Evolutionary conservation across 2,797 vertebrate species (phyloP).

Genomic region (Delichon dasypus): DNA sequence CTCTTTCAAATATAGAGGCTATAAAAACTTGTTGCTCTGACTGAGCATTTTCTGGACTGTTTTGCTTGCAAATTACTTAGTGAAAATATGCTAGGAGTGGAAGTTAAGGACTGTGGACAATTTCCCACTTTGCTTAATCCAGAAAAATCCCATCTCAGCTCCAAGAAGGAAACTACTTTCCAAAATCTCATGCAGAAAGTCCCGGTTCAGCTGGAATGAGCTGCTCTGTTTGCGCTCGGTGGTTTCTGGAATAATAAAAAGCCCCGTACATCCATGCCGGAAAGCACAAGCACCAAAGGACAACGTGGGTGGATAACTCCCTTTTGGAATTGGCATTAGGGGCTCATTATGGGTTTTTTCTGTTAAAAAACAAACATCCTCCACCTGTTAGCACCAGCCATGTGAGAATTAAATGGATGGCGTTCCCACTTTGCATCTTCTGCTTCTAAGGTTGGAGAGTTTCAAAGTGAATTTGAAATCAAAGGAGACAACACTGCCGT

Average conservation of each 20-base stretch:
- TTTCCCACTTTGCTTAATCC: constrained; percentile 37
- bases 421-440: background rate
- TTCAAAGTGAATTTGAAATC: constrained; percentile 65
- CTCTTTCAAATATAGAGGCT: constrained; percentile 22
- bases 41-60: background rate
- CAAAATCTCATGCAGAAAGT: constrained; percentile 51
- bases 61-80: constrained; percentile 39
- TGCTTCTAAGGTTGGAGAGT: background rate
- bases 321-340: background rate
- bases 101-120: constrained; percentile 34
- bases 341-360: background rate
- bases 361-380: background rate
- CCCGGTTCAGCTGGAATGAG: constrained; percentile 28
- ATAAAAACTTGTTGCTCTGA: constrained; percentile 36
- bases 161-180: constrained; percentile 50
- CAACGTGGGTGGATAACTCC: background rate
- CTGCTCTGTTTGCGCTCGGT: fast-evolving
- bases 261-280: background rate
- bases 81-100: constrained; percentile 35
- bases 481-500: background rate
- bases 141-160: constrained; percentile 46
- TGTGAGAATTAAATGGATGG: background rate
- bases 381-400: constrained; percentile 7
- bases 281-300: background rate
- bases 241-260: constrained; percentile 46